phyloP scores from a whole-genome alignment of 1,140 invertebrate genomes.

The Zaprionus inermis region DNA sequence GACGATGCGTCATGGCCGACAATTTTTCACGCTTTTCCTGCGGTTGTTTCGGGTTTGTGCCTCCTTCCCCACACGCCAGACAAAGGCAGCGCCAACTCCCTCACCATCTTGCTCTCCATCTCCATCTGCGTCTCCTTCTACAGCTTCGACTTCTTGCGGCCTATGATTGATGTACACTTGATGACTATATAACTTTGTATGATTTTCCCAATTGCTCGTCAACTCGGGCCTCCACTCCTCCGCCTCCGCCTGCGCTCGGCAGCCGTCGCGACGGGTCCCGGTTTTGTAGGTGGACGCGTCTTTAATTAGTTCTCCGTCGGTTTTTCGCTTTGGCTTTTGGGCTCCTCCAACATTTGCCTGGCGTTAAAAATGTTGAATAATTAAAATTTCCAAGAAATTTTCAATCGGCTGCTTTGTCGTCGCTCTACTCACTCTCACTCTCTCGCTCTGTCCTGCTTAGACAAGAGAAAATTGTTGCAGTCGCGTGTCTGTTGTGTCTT shows the following conservation, averaged over 20 bases:
- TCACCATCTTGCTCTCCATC: slow-evolving; percentile 5
- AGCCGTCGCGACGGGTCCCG: slow-evolving; percentile 17
- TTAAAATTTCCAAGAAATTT: slow-evolving; percentile 79
- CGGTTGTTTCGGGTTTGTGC: slow-evolving; percentile 31
- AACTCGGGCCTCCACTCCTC: neutral
- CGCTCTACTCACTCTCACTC: neutral
- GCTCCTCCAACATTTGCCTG: slow-evolving; percentile 64
- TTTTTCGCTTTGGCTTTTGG: slow-evolving; percentile 26
- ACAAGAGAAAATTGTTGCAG: slow-evolving; percentile 58
- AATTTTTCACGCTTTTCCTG: slow-evolving; percentile 81
- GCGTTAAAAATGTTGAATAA: slow-evolving; percentile 83
- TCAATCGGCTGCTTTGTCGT: slow-evolving; percentile 57
- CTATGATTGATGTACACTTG: slow-evolving; percentile 81
- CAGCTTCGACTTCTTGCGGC: slow-evolving; percentile 57
- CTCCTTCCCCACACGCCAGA: slow-evolving; percentile 5
- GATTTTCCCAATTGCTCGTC: slow-evolving; percentile 59
- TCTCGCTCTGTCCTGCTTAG: slow-evolving; percentile 6
- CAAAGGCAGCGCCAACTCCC: slow-evolving; percentile 23
- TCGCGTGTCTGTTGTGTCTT: slow-evolving; percentile 63
- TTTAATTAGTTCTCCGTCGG: slow-evolving; percentile 73
- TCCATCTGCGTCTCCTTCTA: neutral
- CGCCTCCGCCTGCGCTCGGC: slow-evolving; percentile 17
- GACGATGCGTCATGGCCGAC: slow-evolving; percentile 73
- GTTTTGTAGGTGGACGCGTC: slow-evolving; percentile 75
- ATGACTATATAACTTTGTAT: slow-evolving; percentile 83